Evolutionary conservation across 1,140 invertebrate genomes (phyloP).

Genomic region (Zaprionus ghesquierei): DNA sequence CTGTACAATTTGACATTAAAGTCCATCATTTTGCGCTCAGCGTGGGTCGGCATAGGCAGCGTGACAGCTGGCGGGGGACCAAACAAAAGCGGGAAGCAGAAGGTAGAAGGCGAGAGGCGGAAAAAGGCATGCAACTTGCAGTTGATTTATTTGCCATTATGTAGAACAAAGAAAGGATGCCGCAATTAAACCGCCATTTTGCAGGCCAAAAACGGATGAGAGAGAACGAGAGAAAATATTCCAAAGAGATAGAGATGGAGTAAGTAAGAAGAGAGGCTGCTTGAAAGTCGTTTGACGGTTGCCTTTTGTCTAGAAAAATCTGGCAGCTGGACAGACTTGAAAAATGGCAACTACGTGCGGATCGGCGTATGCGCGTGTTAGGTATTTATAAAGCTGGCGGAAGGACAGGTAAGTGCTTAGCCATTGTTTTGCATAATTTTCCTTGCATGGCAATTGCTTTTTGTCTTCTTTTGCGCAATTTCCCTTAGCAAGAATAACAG

Average conservation of each 20-base stretch:
- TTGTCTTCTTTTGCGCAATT: background rate
- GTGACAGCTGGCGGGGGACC: too few species aligned
- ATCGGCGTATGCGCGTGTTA: background rate
- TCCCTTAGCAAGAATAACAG: background rate
- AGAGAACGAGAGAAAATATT: background rate
- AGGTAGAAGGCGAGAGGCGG: background rate
- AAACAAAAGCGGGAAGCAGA: too few species aligned
- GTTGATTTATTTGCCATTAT: constrained; percentile 73
- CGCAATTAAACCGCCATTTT: constrained; percentile 70
- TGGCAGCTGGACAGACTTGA: background rate
- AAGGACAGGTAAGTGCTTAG: constrained; percentile 12
- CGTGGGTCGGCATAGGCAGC: background rate
- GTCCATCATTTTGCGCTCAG: constrained; percentile 61
- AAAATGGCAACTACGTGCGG: background rate
- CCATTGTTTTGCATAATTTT: constrained; percentile 33
- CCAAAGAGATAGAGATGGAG: background rate
- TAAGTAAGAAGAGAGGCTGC: background rate
- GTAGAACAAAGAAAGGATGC: constrained; percentile 32
- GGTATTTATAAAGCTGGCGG: background rate
- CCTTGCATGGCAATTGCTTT: constrained; percentile 6
- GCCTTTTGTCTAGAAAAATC: constrained; percentile 6
- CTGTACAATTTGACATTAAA: constrained; percentile 72
- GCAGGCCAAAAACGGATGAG: constrained; percentile 5
- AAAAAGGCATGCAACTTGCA: constrained; percentile 10
- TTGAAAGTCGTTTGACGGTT: constrained; percentile 33